Evolutionary conservation across 2,113 vertebrate genomes (phyloP).

Genomic region (Deroptyus accipitrinus): DNA sequence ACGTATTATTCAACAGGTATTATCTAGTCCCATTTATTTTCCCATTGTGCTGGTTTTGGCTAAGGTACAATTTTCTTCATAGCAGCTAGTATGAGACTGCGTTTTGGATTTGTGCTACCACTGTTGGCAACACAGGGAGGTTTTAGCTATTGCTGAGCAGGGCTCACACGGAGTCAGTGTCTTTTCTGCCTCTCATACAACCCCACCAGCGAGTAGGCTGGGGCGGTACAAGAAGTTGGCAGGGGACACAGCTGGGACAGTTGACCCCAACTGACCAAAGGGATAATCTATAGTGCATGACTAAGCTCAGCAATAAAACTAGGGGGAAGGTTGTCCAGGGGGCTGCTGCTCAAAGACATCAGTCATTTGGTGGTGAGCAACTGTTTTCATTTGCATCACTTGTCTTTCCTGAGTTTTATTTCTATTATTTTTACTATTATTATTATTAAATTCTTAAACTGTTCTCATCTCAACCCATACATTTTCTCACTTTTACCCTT

Average conservation of each 20-base stretch:
- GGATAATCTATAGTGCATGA: fast-evolving
- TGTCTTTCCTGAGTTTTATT: background rate
- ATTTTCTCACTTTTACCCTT: background rate
- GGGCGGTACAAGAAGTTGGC: background rate
- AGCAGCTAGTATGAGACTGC: background rate
- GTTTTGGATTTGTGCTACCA: background rate
- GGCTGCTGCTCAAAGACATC: background rate
- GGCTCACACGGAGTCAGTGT: fast-evolving
- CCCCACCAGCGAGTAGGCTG: background rate
- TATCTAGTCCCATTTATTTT: background rate
- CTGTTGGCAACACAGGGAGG: background rate
- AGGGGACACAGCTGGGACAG: background rate
- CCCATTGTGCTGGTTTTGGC: background rate
- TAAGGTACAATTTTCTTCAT: background rate
- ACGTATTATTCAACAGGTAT: background rate
- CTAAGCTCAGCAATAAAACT: background rate
- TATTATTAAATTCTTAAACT: background rate
- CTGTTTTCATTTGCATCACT: background rate
- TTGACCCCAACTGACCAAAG: background rate
- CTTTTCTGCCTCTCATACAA: background rate
- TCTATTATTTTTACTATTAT: background rate
- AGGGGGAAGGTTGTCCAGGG: background rate
- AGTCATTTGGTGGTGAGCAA: background rate
- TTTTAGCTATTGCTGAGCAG: background rate
- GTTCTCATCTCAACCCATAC: background rate